Evolutionary conservation across 92 coral and sea anemone genomes (phyloP), one percentile per base, ranked within the genome.

Genomic region (Phenganax subtilis): DNA sequence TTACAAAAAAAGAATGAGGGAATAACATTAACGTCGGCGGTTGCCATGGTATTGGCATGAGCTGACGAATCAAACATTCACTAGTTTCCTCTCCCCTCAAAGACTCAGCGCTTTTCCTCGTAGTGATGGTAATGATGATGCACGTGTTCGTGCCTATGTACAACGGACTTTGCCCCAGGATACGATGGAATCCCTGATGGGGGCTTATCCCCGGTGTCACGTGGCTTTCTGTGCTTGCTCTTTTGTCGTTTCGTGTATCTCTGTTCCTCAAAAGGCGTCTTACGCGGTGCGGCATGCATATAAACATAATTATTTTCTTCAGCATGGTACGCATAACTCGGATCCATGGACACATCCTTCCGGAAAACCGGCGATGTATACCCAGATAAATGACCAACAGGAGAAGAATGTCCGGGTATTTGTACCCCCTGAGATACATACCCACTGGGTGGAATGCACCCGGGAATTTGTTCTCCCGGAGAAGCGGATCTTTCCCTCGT

Each of bases 111-210:
- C 71, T 79, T 79, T 52, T 63, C 83, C 0, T 61, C 90, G 60
- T 96, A 90, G 78, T 96, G 99, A 85, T 96, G 97, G 72, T 96
- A 96, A 80, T 93, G 98, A 72, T 93, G 98, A 55, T 96, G 99
- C 30, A 80, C 91, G 84, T 96, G 97, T 69, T 91, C 93, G 68
- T 93, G 99, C 17, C 90, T 92, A 59, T 96, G 99, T 37, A 90
- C 93, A 70, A 91, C 54, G 15, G 83, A 16, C 31, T 59, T 79
- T 10, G 47, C 91, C 37, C 91, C 91, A 69, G 91, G 92, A 25
- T 92, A 88, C 29, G 85, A 75, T 51, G 92, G 87, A 56, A 71
- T 71, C 57, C 82, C 85, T 14, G 87, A 85, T 60, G 85, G 85
- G 66, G 87, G 89, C 9, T 88, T 87, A 62, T 89, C 89, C 9